Percentiles rank a stretch among this genome's conserved stretches.
Evolutionary conservation across 2,797 vertebrate genomes (phyloP).

Genomic region (Esox lucius): DNA sequence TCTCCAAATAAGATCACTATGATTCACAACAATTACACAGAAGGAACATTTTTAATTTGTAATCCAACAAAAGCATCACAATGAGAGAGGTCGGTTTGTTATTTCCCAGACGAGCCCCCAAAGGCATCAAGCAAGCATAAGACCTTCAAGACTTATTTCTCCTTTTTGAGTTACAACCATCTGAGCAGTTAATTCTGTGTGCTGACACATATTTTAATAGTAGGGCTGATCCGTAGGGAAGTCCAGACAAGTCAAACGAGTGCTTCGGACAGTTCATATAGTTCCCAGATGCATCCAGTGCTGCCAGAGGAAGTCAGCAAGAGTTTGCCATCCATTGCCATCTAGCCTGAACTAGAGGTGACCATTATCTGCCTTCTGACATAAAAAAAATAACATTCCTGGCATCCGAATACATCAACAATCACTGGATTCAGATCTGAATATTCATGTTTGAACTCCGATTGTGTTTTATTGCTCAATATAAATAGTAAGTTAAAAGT

Average conservation of each 20-base stretch:
- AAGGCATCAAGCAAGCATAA: conserved; percentile 10
- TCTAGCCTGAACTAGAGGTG: neutral
- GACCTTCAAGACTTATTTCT: conserved; percentile 24
- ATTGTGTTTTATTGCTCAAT: too few species aligned
- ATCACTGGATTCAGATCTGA: too few species aligned
- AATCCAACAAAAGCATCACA: neutral
- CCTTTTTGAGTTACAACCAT: conserved; percentile 44
- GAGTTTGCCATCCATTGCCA: conserved; percentile 36
- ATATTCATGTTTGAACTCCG: too few species aligned
- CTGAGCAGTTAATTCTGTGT: conserved; percentile 16
- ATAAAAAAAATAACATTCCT: neutral
- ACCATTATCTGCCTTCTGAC: neutral
- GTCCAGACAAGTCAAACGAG: conserved; percentile 58
- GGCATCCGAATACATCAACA: neutral
- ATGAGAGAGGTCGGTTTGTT: neutral
- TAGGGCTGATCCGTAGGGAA: conserved; percentile 49
- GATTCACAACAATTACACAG: neutral
- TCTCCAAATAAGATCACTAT: too few species aligned
- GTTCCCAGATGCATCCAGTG: conserved; percentile 29
- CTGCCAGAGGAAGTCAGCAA: conserved; percentile 41
- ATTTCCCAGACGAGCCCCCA: conserved; percentile 25
- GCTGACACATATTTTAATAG: conserved; percentile 51
- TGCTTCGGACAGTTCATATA: conserved; percentile 53
- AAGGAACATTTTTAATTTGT: neutral
- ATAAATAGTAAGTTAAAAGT: too few species aligned